Evolutionary conservation across 2,113 vertebrate genomes (phyloP), one percentile per base, ranked within the genome.

Genomic region (Paracanthobrama guichenoti): DNA sequence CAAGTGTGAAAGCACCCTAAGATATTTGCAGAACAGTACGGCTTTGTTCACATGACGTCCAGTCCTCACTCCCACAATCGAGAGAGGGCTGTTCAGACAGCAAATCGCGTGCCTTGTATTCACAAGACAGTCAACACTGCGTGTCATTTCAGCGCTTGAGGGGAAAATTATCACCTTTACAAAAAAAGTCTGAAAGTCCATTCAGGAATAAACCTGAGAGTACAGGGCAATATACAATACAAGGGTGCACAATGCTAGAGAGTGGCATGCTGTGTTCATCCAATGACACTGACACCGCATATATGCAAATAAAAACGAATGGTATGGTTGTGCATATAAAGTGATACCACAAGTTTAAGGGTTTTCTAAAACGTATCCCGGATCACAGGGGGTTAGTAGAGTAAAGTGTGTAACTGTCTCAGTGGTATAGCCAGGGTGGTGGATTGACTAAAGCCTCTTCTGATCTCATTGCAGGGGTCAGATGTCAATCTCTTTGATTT

Each of bases 391-490:
- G 5, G n/a, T 50, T 74, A 26, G 22, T 26, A 26, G 50, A 28
- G 14, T 11, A 16, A 59, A 78, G 75, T n/a, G 12, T 60, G 53
- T 78, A 59, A 59, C 31, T 78, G 31, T 78, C 53, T 59, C 53
- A 78, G 8, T 59, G 20, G 75, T 78, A 6, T 39, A 42, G 31
- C 75, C 59, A 31, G 50, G 18, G 55, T 39, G 28, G 20, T 78
- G 50, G 75, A 78, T 59, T 59, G 31, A 35, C 28, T 42, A 78
- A 78, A 78, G 31, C 31, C 7, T 42, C 75, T 16, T 60, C 31
- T 60, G 75, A 59, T 59, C 75, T 60, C 75, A 78, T 78, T 59
- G 53, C 20, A 35, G 12, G 31, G 22, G 2, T 42, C 75, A 78
- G 39, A 60, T 2, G 55, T 14, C 20, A 42, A 39, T 60, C 53